Evolutionary conservation across 2,797 vertebrate genomes (phyloP).

Genomic region (Amphiprion clarkii): DNA sequence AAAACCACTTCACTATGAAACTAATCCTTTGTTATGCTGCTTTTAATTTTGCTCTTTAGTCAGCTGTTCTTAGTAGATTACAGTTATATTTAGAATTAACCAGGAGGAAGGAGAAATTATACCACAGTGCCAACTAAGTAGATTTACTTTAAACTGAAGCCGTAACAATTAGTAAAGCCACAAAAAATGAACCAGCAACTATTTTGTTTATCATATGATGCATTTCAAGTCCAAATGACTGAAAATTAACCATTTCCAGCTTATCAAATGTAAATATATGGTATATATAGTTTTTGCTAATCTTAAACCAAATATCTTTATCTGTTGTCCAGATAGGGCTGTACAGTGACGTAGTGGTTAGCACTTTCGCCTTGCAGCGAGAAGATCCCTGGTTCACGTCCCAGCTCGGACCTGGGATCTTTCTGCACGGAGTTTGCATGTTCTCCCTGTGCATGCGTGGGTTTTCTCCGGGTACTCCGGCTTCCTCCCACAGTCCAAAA

Average conservation of each 20-base stretch:
- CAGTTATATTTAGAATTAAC: conserved; percentile 48
- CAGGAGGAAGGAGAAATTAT: conserved; percentile 21
- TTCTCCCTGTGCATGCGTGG: too few relatives aligned
- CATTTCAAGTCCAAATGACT: not conserved
- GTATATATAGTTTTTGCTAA: too few relatives aligned
- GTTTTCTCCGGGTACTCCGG: too few relatives aligned
- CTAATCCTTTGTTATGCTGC: conserved; percentile 59
- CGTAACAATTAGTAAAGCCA: not conserved
- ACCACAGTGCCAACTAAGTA: not conserved
- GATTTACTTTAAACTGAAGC: not conserved
- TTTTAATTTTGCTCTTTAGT: conserved; percentile 54
- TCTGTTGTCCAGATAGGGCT: not conserved
- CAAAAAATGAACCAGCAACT: not conserved
- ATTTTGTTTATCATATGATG: not conserved
- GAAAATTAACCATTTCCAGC: not conserved
- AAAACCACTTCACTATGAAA: conserved; percentile 43
- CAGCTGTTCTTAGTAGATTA: conserved; percentile 45
- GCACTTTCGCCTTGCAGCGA: too few relatives aligned
- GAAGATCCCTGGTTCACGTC: too few relatives aligned
- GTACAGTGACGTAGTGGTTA: too few relatives aligned
- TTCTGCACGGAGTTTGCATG: too few relatives aligned
- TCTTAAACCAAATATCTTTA: not conserved
- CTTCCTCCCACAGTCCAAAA: too few relatives aligned
- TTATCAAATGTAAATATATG: not conserved
- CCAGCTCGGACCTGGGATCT: too few relatives aligned